These are phyloP conservation scores for Falco berigora DNA, from an alignment of 2,797 vertebrate species.

Conservation along the genomic window DNA sequence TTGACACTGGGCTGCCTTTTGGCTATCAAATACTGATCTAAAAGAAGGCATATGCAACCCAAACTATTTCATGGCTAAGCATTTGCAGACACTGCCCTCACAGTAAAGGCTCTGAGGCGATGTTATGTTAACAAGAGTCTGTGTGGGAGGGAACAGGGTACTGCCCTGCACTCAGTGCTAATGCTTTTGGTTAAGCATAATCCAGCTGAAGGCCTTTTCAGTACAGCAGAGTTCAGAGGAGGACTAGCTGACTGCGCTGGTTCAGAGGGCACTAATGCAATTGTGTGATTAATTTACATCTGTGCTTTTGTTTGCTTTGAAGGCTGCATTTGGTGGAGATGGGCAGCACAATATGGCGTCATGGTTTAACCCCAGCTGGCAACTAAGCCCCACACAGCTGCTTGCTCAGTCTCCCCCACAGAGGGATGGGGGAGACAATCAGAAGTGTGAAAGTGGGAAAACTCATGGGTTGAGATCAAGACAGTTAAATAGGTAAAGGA, in stretches of 20 bases:
- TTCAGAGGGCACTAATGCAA: slow-evolving; percentile 37
- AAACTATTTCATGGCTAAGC: neutral
- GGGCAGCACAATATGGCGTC: accelerated
- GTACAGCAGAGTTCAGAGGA: slow-evolving; percentile 12
- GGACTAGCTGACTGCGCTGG: slow-evolving; percentile 27
- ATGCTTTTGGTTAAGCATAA: slow-evolving; percentile 10
- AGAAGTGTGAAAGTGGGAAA: no score
- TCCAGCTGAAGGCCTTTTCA: slow-evolving; percentile 30
- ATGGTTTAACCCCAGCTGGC: no score
- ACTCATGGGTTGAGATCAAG: no score
- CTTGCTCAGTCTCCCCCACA: no score
- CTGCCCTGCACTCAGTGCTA: neutral
- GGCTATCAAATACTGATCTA: neutral
- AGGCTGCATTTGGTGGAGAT: neutral
- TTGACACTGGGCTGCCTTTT: neutral
- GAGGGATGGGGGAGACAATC: no score
- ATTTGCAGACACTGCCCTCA: neutral
- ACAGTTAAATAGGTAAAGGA: no score
- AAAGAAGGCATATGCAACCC: neutral
- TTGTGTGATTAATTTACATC: slow-evolving; percentile 27
- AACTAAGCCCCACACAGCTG: no score
- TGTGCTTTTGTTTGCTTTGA: neutral
- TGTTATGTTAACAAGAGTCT: accelerated
- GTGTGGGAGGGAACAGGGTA: neutral
- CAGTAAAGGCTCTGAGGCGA: neutral